Percentiles rank a stretch among this genome's conserved stretches.
phyloP scores from a whole-genome alignment of 2,113 vertebrate species.

The Gambusia holbrooki region DNA sequence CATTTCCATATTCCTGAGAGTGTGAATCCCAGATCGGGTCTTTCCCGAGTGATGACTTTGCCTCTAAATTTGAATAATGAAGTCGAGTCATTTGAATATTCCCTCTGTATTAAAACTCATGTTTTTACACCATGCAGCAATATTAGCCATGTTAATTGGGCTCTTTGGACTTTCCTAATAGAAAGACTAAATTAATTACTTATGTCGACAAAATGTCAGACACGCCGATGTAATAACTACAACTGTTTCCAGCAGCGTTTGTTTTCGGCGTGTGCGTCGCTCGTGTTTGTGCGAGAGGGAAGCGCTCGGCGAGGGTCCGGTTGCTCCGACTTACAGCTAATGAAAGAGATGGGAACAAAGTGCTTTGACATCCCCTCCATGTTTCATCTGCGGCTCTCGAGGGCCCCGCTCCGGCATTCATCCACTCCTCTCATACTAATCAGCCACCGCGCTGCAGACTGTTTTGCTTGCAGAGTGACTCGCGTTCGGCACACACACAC shows the following conservation, averaged over 20 bases:
- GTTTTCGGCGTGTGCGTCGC: constrained; percentile 65
- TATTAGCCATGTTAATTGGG: constrained; percentile 83
- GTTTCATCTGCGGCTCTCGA: constrained; percentile 72
- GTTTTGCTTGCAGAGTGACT: constrained; percentile 61
- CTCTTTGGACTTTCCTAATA: constrained; percentile 84
- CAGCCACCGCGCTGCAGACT: constrained; percentile 66
- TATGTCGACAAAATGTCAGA: constrained; percentile 85
- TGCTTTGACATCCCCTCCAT: constrained; percentile 72
- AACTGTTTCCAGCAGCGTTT: constrained; percentile 69
- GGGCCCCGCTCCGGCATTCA: constrained; percentile 71
- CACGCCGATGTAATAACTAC: constrained; percentile 80
- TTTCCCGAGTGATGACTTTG: constrained; percentile 80
- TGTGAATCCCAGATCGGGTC: constrained; percentile 72
- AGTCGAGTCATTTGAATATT: constrained; percentile 86
- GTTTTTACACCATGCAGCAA: constrained; percentile 83
- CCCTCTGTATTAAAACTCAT: constrained; percentile 80
- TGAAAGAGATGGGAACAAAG: constrained; percentile 73
- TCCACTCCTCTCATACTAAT: constrained; percentile 72
- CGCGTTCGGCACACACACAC: constrained; percentile 6
- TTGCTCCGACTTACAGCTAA: constrained; percentile 71
- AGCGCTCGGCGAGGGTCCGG: constrained; percentile 28
- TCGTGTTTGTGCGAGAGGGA: constrained; percentile 32
- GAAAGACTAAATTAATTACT: constrained; percentile 84
- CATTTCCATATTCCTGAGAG: constrained; percentile 65
- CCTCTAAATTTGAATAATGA: constrained; percentile 85